Percentiles rank a stretch among this genome's conserved stretches.
phyloP scores from a whole-genome alignment of 2,888 invertebrate species.

The Scelioninae gen. 2 region DNA sequence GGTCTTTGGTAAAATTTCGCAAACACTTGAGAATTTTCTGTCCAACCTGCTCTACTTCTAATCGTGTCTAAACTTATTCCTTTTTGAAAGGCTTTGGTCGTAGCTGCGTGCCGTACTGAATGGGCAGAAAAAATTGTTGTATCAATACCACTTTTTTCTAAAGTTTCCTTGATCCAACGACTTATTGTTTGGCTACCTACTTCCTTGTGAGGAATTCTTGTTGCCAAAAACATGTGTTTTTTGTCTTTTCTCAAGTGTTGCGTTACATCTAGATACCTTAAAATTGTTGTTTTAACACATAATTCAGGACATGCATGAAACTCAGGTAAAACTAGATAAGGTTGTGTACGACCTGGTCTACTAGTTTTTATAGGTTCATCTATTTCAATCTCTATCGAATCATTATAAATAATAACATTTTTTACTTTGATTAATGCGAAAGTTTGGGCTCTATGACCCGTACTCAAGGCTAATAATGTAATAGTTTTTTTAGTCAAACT shows the following conservation, averaged over 20 bases:
- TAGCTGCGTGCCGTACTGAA: neutral
- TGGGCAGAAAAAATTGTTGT: neutral
- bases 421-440: neutral
- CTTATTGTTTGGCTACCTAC: neutral
- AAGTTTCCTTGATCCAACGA: neutral
- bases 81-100: neutral
- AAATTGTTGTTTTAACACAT: conserved; percentile 10
- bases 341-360: conserved; percentile 34
- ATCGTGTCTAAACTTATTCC: neutral
- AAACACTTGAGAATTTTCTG: neutral
- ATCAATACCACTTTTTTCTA: neutral
- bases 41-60: neutral
- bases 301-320: conserved; percentile 1
- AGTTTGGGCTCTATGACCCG: conserved; percentile 10
- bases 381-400: neutral
- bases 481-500: neutral
- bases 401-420: no score
- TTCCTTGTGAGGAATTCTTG: neutral
- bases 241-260: no score
- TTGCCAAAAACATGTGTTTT: neutral
- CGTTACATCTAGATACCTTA: no score
- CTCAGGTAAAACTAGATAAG: conserved; percentile 6
- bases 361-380: conserved; percentile 46
- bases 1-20: neutral
- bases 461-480: neutral